These are phyloP conservation scores for Miichthys miiuy DNA, from an alignment of 2,797 vertebrate genomes.

Conservation along the genomic window DNA sequence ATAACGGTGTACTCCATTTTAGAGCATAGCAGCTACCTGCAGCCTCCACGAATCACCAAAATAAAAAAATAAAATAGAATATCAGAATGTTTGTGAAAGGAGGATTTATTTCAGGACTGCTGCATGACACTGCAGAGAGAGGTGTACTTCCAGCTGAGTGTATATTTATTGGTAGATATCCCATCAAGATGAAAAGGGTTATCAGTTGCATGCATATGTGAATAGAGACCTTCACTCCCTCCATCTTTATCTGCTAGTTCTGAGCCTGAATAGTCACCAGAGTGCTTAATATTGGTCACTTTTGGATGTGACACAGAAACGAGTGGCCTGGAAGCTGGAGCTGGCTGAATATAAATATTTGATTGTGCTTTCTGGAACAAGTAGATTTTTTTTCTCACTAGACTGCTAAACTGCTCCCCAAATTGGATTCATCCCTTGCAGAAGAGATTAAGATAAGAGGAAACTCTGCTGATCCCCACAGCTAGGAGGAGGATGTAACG, in stretches of 20 bases:
- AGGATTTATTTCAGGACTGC: background rate
- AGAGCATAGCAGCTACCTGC: no score
- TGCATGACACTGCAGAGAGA: background rate
- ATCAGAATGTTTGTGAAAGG: background rate
- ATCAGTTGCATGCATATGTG: background rate
- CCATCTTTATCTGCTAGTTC: conserved; percentile 2
- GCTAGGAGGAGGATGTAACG: background rate
- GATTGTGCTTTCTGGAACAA: conserved; percentile 46
- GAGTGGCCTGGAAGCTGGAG: conserved; percentile 30
- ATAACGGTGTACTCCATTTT: no score
- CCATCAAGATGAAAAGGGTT: background rate
- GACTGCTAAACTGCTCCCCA: conserved; percentile 23
- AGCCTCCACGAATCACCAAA: no score
- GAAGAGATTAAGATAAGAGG: conserved; percentile 32
- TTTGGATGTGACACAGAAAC: conserved; percentile 37
- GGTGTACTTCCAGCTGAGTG: background rate
- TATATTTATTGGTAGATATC: background rate
- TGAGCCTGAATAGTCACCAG: conserved; percentile 6
- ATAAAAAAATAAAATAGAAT: background rate
- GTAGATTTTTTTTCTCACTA: conserved; percentile 7
- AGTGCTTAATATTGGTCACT: conserved; percentile 24
- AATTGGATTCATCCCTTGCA: conserved; percentile 28
- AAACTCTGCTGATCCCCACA: background rate
- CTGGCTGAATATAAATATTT: conserved; percentile 41
- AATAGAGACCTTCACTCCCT: background rate